phyloP scores from a whole-genome alignment of 2,888 invertebrate genomes.

The Tolmerus cingulatus region DNA sequence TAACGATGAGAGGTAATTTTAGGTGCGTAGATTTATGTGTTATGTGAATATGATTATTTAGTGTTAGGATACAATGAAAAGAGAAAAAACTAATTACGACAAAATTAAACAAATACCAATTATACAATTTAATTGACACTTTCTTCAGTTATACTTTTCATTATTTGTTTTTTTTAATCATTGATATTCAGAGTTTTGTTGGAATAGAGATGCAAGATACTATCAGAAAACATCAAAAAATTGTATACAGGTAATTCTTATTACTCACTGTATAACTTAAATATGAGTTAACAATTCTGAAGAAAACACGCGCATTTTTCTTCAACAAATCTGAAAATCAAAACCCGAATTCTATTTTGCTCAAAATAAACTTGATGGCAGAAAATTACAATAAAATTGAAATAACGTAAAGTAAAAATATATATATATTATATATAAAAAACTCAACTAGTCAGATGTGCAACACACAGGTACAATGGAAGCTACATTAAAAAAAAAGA shows the following conservation, averaged over 20 bases:
- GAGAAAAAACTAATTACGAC: neutral
- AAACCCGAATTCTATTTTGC: constrained; percentile 6
- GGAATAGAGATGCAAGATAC: neutral
- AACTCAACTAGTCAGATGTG: constrained; percentile 45
- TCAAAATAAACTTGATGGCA: neutral
- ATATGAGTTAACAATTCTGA: too few species aligned
- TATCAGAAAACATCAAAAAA: neutral
- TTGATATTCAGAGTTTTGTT: neutral
- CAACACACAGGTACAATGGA: constrained; percentile 44
- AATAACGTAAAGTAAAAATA: neutral
- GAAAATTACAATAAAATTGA: neutral
- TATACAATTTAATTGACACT: neutral
- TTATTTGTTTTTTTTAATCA: neutral
- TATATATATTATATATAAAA: neutral
- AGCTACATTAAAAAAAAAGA: constrained; percentile 37
- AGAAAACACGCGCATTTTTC: neutral
- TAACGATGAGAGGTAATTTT: constrained; percentile 34
- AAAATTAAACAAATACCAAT: neutral
- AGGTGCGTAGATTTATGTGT: constrained; percentile 34
- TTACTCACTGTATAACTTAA: too few species aligned
- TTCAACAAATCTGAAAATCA: neutral
- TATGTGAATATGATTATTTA: constrained; percentile 25
- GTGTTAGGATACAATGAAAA: neutral
- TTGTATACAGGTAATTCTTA: too few species aligned
- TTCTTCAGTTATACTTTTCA: neutral